These are phyloP conservation scores for Patella caerulea DNA, from an alignment of 2,888 invertebrate species.

Conservation along the genomic window DNA sequence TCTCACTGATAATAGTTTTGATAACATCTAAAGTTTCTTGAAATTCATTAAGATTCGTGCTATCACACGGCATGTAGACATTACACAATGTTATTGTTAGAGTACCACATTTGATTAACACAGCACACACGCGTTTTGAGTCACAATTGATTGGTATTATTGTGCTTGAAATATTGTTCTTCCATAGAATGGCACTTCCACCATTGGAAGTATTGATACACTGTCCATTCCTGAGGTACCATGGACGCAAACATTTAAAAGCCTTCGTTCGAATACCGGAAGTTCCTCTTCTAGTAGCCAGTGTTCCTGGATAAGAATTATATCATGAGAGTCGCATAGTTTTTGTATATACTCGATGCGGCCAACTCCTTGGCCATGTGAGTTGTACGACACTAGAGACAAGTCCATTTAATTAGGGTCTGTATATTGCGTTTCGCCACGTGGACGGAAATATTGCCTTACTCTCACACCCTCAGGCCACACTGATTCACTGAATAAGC, in stretches of 20 bases:
- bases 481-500: too few relatives aligned
- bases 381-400: not conserved
- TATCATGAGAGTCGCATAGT: too few relatives aligned
- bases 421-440: not conserved
- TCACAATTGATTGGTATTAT: too few relatives aligned
- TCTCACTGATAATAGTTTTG: not conserved
- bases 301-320: not conserved
- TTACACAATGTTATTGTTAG: not conserved
- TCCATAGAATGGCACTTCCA: constrained; percentile 5
- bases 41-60: not conserved
- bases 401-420: not conserved
- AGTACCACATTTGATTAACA: not conserved
- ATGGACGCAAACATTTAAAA: not conserved
- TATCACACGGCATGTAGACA: not conserved
- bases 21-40: not conserved
- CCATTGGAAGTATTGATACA: not conserved
- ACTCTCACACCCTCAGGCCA: too few relatives aligned
- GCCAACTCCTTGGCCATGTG: not conserved
- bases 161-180: too few relatives aligned
- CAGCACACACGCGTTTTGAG: not conserved
- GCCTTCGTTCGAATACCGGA: not conserved
- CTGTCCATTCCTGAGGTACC: not conserved
- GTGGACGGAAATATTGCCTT: too few relatives aligned
- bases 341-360: not conserved
- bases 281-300: constrained; percentile 3